phyloP scores from a whole-genome alignment of 1,140 invertebrate species.

The Samia ricini region DNA sequence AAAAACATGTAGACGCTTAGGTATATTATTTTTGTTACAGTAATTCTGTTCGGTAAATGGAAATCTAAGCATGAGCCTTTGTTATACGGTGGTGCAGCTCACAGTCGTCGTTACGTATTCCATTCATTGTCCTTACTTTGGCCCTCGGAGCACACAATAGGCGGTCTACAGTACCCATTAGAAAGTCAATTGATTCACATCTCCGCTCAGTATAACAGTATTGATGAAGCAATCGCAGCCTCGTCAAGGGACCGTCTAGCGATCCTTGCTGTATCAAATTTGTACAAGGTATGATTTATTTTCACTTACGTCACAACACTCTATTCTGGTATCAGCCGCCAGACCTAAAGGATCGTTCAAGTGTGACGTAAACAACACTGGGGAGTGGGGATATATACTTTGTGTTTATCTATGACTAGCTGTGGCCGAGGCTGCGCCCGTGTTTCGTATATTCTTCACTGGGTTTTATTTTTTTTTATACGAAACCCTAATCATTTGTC shows the following conservation, averaged over 20 bases:
- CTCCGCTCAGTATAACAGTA: constrained; percentile 43
- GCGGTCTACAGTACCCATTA: constrained; percentile 41
- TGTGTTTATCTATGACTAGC: no score
- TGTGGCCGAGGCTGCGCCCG: no score
- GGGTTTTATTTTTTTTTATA: no score
- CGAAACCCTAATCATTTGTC: no score
- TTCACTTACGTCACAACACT: background rate
- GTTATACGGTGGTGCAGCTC: constrained; percentile 50
- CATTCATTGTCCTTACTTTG: constrained; percentile 46
- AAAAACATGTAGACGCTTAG: no score
- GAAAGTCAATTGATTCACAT: constrained; percentile 48
- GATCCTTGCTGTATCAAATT: constrained; percentile 41
- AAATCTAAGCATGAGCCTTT: constrained; percentile 28
- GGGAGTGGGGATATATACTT: no score
- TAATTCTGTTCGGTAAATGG: constrained; percentile 46
- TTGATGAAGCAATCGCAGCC: constrained; percentile 36
- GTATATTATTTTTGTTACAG: constrained; percentile 27
- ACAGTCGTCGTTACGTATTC: constrained; percentile 54
- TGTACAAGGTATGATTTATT: constrained; percentile 42
- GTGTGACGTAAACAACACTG: no score
- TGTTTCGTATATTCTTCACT: no score
- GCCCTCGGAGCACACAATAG: constrained; percentile 54
- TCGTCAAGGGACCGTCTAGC: constrained; percentile 39
- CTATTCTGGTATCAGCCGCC: background rate
- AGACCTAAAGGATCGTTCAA: no score